Evolutionary conservation across 2,888 invertebrate genomes (phyloP).

Genomic region (Lumbricus terrestris): DNA sequence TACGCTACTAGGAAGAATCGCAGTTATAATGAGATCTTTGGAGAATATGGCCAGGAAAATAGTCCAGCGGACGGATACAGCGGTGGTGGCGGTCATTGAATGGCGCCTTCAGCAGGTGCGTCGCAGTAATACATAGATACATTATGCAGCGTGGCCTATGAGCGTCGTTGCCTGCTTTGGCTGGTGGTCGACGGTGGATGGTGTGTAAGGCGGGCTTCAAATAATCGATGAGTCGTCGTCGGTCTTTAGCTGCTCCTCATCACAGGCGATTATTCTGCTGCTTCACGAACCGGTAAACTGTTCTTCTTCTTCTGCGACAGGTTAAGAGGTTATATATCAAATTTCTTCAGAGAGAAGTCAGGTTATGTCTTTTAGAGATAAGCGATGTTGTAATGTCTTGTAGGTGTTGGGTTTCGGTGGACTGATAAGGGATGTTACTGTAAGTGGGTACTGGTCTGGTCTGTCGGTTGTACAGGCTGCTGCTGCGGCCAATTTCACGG

Average conservation of each 20-base stretch:
- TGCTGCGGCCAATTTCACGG: not conserved
- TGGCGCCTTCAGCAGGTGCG: not conserved
- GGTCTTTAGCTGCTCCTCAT: not conserved
- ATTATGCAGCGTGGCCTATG: not conserved
- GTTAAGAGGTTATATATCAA: not conserved
- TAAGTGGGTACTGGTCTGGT: not conserved
- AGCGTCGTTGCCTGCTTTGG: not conserved
- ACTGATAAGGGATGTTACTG: not conserved
- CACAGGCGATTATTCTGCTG: not conserved
- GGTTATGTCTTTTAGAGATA: not conserved
- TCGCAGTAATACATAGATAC: not conserved
- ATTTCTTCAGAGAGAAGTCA: not conserved
- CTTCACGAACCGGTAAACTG: not conserved
- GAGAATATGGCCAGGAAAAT: not conserved
- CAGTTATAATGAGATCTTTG: no score
- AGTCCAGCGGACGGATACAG: not conserved
- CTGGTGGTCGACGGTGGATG: not conserved
- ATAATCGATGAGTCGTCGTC: not conserved
- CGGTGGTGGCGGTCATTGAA: not conserved
- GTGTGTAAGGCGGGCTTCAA: not conserved
- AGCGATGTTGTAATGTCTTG: not conserved
- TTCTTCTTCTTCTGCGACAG: not conserved
- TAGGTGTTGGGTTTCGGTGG: not conserved
- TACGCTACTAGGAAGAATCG: not conserved
- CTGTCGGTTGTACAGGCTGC: not conserved